Evolutionary conservation across 2,113 vertebrate genomes (phyloP).

Genomic region (Pygoscelis adeliae): DNA sequence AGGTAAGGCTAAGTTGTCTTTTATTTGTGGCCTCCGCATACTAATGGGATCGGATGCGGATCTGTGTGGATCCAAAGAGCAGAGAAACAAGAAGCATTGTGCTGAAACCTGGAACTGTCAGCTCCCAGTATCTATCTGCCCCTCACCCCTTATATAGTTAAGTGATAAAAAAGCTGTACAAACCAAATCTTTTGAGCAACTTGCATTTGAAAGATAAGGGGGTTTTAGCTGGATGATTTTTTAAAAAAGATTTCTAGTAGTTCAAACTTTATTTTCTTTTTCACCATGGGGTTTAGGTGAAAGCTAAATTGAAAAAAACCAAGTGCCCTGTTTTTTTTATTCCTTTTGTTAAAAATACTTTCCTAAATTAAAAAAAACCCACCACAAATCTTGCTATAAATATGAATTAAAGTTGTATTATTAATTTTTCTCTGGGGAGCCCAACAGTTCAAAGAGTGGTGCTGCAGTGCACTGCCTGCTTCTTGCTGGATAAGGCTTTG

Average conservation of each 20-base stretch:
- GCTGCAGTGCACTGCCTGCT: constrained; percentile 13
- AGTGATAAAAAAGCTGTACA: background rate
- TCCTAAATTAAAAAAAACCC: background rate
- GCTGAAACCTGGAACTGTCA: background rate
- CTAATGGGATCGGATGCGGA: background rate
- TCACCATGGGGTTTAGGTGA: constrained; percentile 35
- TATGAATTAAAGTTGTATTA: constrained; percentile 70
- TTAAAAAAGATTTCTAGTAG: background rate
- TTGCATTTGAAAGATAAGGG: constrained; percentile 14
- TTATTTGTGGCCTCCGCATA: background rate
- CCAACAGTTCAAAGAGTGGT: constrained; percentile 33
- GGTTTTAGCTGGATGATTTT: constrained; percentile 25
- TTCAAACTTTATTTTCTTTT: background rate
- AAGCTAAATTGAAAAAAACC: constrained; percentile 5
- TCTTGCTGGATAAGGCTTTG: constrained; percentile 52
- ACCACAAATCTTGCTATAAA: constrained; percentile 54
- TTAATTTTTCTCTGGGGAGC: constrained; percentile 66
- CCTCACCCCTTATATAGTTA: background rate
- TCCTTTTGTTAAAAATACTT: constrained; percentile 47
- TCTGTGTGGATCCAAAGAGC: background rate
- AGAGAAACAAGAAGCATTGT: background rate
- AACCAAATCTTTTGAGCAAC: background rate
- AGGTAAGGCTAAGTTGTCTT: constrained; percentile 73
- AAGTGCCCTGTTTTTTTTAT: background rate
- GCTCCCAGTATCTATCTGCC: background rate